Conservation (phyloP, 1,140 invertebrate genomes). For the Aplysia californica region DNA sequence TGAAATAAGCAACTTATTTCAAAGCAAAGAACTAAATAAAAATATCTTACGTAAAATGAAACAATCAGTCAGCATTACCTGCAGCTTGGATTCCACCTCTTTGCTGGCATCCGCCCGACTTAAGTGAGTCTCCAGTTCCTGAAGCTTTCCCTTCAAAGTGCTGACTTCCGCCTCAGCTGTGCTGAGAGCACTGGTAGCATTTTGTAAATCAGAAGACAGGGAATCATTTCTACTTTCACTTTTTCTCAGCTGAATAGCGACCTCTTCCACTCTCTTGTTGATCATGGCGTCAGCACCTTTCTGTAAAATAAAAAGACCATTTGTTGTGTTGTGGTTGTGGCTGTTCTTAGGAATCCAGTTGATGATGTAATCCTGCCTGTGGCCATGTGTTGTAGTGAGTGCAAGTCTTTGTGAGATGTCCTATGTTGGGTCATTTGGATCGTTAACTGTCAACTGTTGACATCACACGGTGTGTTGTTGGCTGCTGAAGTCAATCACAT, state of each 20-base stretch:
- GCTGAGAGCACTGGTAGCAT: conserved; percentile 40
- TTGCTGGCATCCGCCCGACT: conserved; percentile 42
- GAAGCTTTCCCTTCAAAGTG: conserved; percentile 49
- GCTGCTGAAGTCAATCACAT: too few relatives aligned
- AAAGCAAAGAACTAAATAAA: background rate
- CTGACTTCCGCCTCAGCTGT: conserved; percentile 44
- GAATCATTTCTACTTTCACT: conserved; percentile 42
- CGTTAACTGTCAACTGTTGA: too few relatives aligned
- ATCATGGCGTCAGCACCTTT: conserved; percentile 47
- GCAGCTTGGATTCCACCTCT: conserved; percentile 48
- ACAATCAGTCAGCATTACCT: too few relatives aligned
- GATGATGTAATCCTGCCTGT: too few relatives aligned
- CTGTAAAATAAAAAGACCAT: conserved; percentile 36
- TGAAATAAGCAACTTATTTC: background rate
- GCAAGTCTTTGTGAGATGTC: too few relatives aligned
- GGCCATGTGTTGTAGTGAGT: too few relatives aligned
- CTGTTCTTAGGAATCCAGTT: too few relatives aligned
- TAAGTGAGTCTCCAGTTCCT: conserved; percentile 52
- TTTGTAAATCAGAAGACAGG: conserved; percentile 40
- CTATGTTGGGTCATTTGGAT: too few relatives aligned
- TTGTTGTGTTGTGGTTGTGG: too few relatives aligned
- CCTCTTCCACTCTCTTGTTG: conserved; percentile 54
- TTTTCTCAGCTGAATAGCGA: conserved; percentile 50
- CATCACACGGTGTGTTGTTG: too few relatives aligned
- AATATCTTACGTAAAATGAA: too few relatives aligned